Conservation (phyloP, 2,797 vertebrate species). For the Leptatherina wallacei region DNA sequence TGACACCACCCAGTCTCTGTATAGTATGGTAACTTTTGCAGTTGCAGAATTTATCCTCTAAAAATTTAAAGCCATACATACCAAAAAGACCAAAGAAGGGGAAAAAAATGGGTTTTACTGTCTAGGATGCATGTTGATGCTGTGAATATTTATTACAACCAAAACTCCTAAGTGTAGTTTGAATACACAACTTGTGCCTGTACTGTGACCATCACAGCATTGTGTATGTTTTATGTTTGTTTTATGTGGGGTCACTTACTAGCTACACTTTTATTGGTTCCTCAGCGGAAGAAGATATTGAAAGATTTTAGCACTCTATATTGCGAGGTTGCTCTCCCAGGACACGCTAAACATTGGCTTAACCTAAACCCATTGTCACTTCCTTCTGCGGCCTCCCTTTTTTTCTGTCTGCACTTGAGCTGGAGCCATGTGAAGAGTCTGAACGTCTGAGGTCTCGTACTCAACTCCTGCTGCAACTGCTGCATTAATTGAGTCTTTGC, state of each 20-base stretch:
- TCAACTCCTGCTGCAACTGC: conserved; percentile 27
- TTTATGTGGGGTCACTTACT: conserved; percentile 38
- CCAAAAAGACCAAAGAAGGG: no score
- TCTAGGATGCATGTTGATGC: no score
- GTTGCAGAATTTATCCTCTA: neutral
- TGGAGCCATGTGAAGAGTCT: neutral
- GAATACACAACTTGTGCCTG: neutral
- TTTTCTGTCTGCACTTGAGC: conserved; percentile 10
- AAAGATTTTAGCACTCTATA: conserved; percentile 48
- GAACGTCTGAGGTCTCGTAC: conserved; percentile 18
- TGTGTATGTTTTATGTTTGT: conserved; percentile 19
- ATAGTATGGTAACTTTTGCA: neutral
- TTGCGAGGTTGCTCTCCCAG: conserved; percentile 39
- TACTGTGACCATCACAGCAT: neutral
- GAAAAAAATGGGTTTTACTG: no score
- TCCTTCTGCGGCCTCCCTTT: conserved; percentile 13
- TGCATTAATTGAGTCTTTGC: conserved; percentile 59
- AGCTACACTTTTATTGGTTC: conserved; percentile 31
- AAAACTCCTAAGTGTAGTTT: no score
- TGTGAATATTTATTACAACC: no score
- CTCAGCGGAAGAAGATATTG: conserved; percentile 38
- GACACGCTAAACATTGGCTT: conserved; percentile 53
- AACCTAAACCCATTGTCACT: conserved; percentile 31
- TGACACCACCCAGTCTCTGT: neutral
- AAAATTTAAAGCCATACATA: neutral